phyloP scores from a whole-genome alignment of 2,113 vertebrate genomes.

The Elgaria multicarinata region DNA sequence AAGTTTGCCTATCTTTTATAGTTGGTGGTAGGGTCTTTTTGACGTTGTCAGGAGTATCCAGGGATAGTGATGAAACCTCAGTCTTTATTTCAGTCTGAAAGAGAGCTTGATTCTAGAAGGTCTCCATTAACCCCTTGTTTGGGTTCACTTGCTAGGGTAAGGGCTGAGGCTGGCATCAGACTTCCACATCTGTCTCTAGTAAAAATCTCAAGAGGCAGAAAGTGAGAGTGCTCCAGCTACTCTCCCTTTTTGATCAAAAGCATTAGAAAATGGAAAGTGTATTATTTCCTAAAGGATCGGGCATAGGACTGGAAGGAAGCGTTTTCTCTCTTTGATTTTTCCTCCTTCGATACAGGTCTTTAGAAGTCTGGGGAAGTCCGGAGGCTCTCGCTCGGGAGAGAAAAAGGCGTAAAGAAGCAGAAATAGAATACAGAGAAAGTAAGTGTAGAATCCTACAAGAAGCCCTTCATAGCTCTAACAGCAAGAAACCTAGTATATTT shows the following conservation, averaged over 20 bases:
- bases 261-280: background rate
- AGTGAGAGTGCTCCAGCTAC: background rate
- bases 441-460: constrained; percentile 66
- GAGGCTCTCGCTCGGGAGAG: constrained; percentile 94
- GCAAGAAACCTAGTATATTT: background rate
- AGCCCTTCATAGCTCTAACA: background rate
- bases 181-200: background rate
- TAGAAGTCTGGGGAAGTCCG: constrained; percentile 96
- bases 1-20: background rate
- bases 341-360: constrained; percentile 78
- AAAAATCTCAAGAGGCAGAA: background rate
- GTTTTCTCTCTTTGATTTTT: background rate
- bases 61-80: background rate
- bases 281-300: background rate
- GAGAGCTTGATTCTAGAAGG: background rate
- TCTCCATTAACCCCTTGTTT: background rate
- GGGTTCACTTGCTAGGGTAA: background rate
- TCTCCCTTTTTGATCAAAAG: background rate
- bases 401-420: constrained; percentile 89
- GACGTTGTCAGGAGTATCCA: background rate
- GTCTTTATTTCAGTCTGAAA: background rate
- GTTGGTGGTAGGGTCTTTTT: background rate
- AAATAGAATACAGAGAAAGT: constrained; percentile 95
- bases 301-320: background rate
- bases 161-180: background rate